Evolutionary conservation across 2,113 vertebrate species (phyloP), one percentile per base, ranked within the genome.

Genomic region (Grallaria varia): DNA sequence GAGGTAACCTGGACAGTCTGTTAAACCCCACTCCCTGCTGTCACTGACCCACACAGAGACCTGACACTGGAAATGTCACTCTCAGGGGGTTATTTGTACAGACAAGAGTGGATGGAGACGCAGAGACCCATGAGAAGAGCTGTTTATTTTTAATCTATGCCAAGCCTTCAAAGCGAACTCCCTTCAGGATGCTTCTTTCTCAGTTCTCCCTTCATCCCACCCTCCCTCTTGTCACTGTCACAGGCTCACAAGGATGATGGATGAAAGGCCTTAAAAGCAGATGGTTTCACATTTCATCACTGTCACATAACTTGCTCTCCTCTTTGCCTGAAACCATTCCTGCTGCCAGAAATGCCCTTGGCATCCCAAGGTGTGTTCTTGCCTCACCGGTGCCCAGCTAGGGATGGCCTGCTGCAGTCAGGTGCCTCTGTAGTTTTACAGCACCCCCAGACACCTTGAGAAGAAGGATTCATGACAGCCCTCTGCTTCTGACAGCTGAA

Each of bases 211-310:
- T 87, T 66, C 42, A 40, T 81, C 55, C 86, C 76, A 68, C 60
- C 53, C n/a, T 93, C 50, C 79, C 27, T 89, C 83, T 92, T 83
- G 94, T 90, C 90, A 84, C 89, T 95, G 93, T 92, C 69, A 93
- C 22, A 59, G 80, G 56, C 80, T 95, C 76, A 59, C 86, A 78
- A 84, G 83, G 80, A 92, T 97, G 95, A 97, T 91, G 76, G 95
- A 97, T 97, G 93, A 87, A 95, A 95, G 84, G 39, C 95, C 92
- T 95, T 93, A 90, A 81, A 93, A 96, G 93, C 80, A 91, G 64
- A 83, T 90, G 89, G 55, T 89, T 97, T 96, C 94, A 87, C 80
- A 49, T 93, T 97, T 91, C 68, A 92, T 96, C 94, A 95, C 37
- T 93, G 96, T 95, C 94, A 93, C 47, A 71, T 59, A 90, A 71